Conservation (phyloP, 2,113 vertebrate genomes). For the Perognathus longimembris region DNA sequence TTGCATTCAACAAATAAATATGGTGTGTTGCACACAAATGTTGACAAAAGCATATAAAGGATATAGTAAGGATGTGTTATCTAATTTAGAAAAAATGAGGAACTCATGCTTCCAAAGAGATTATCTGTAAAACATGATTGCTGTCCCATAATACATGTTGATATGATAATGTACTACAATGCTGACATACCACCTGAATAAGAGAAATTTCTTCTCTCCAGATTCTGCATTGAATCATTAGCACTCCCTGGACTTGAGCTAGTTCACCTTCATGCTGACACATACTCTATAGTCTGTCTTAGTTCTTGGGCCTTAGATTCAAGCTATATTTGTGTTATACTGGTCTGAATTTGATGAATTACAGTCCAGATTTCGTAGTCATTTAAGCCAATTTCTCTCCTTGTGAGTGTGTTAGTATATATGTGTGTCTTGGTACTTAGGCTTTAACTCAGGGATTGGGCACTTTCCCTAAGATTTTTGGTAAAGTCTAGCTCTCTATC, state of each 20-base stretch:
- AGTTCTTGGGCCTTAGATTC: neutral
- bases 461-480: too few species aligned
- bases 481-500: too few species aligned
- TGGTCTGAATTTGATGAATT: neutral
- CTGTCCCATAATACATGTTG: neutral
- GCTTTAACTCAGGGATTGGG: too few species aligned
- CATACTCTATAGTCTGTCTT: accelerated
- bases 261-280: neutral
- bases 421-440: too few species aligned
- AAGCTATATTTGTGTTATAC: neutral
- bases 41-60: neutral
- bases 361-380: neutral
- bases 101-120: neutral
- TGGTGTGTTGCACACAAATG: neutral
- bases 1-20: neutral
- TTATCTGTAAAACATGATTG: neutral
- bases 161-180: neutral
- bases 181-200: neutral
- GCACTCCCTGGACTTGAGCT: neutral
- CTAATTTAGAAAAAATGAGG: neutral
- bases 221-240: neutral
- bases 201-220: neutral
- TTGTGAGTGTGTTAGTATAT: too few species aligned
- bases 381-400: neutral
- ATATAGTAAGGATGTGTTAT: neutral